Conservation (phyloP, 2,888 invertebrate species). For the Epiblema foenella region DNA sequence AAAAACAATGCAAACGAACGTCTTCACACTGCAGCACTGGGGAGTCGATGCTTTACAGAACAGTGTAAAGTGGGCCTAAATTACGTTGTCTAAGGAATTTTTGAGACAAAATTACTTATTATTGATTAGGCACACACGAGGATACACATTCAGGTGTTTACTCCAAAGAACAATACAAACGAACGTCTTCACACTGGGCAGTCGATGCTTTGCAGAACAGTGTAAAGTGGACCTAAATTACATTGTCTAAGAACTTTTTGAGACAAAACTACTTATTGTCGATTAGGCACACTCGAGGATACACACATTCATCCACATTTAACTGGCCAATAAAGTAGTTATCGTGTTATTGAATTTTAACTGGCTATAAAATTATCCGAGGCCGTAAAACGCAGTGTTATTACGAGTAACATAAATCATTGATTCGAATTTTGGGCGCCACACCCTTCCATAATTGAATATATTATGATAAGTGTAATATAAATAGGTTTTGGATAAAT, state of each 20-base stretch:
- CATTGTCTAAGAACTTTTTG: neutral
- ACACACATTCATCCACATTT: constrained; percentile 9
- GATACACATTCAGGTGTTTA: no score
- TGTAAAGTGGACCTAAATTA: no score
- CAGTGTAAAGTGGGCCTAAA: no score
- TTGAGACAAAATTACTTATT: no score
- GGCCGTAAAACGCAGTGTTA: constrained; percentile 64
- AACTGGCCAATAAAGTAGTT: constrained; percentile 32
- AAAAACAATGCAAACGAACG: no score
- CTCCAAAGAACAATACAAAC: no score
- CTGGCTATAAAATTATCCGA: constrained; percentile 56
- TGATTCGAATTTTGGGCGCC: constrained; percentile 54
- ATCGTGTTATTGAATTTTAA: constrained; percentile 48
- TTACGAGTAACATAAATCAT: constrained; percentile 63
- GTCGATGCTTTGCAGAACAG: no score
- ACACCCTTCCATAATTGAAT: constrained; percentile 24
- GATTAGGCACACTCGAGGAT: neutral
- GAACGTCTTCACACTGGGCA: no score
- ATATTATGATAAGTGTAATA: constrained; percentile 23
- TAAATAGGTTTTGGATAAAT: neutral
- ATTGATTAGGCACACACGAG: no score
- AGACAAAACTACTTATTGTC: constrained; percentile 8
- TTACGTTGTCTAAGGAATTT: no score
- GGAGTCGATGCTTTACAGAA: no score
- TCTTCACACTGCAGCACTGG: no score